Conservation (phyloP, 2,113 vertebrate genomes). For the Furnarius figulus region DNA sequence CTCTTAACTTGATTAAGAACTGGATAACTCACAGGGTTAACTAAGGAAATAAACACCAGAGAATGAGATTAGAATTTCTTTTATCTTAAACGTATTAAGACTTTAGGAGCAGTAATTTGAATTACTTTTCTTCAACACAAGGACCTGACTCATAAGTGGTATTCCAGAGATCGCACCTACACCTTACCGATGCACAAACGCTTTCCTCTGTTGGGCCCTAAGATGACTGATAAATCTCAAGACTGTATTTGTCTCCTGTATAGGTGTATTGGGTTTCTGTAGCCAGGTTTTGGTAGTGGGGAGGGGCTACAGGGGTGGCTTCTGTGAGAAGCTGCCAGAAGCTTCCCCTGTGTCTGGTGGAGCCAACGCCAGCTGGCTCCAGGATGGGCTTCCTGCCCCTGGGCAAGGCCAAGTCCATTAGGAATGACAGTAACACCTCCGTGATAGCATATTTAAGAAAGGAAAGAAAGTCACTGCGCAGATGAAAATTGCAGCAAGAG, state of each 20-base stretch:
- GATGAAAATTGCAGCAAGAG: too few relatives aligned
- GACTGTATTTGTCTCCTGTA: neutral
- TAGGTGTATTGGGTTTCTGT: neutral
- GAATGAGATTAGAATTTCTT: neutral
- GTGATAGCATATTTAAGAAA: too few relatives aligned
- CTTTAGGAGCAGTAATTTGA: neutral
- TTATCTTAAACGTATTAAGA: neutral
- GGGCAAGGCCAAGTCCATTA: too few relatives aligned
- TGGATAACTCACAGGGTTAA: neutral
- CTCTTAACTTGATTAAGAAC: neutral
- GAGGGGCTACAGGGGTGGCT: too few relatives aligned
- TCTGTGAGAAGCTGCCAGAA: too few relatives aligned
- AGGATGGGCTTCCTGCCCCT: too few relatives aligned
- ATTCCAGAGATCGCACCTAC: neutral
- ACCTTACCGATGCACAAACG: neutral
- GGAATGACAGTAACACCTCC: too few relatives aligned
- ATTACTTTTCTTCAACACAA: neutral
- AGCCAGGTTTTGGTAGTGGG: too few relatives aligned
- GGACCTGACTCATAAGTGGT: fast-evolving
- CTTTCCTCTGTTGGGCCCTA: neutral
- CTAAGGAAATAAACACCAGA: neutral
- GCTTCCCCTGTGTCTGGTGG: too few relatives aligned
- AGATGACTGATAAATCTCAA: neutral
- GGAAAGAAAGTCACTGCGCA: too few relatives aligned
- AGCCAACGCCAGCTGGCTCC: too few relatives aligned